Conservation (phyloP, 30 jellyfish, hydroid and myxozoan species). For the Chironex yamaguchii region DNA sequence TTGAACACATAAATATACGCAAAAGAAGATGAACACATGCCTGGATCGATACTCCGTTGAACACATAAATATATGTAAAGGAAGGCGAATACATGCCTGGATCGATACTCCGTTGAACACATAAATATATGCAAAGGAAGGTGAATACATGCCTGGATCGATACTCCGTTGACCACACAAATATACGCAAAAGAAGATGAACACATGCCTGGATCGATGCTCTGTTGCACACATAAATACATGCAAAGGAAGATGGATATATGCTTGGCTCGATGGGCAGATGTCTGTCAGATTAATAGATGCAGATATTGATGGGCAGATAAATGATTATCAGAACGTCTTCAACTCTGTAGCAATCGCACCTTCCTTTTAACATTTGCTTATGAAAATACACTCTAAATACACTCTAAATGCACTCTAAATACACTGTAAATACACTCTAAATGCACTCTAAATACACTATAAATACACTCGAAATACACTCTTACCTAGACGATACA, state of each 20-base stretch:
- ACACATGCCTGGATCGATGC: not conserved
- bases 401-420: no score
- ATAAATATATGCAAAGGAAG: not conserved
- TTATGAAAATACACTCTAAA: no score
- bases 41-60: not conserved
- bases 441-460: no score
- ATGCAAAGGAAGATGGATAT: not conserved
- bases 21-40: not conserved
- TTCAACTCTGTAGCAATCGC: no score
- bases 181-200: not conserved
- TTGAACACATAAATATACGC: not conserved
- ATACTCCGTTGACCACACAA: not conserved
- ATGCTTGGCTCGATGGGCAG: not conserved
- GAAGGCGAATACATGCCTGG: not conserved
- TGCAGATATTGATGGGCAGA: not conserved
- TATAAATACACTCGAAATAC: no score
- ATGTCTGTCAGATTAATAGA: not conserved
- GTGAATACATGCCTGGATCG: not conserved
- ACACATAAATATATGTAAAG: not conserved
- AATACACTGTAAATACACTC: no score
- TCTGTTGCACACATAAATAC: not conserved
- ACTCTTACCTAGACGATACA: slow-evolving; percentile 93
- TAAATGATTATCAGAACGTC: no score
- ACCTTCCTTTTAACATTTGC: no score
- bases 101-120: not conserved